These are phyloP conservation scores for Apocrypta bakeri DNA, from an alignment of 1,140 invertebrate species.

Conservation along the genomic window DNA sequence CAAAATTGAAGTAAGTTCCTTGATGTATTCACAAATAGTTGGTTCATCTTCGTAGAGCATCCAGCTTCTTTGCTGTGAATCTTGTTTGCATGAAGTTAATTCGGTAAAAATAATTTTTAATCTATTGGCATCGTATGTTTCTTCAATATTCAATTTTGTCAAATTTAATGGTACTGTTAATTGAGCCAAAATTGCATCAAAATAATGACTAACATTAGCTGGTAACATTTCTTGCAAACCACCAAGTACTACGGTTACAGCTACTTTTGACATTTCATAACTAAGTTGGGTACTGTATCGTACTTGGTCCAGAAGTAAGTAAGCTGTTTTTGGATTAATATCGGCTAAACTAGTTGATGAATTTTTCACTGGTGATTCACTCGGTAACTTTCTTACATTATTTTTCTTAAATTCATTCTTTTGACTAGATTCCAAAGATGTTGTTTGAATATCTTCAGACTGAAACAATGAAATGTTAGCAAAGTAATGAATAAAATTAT, in stretches of 20 bases:
- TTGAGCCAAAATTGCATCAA: constrained; percentile 75
- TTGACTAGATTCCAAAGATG: constrained; percentile 37
- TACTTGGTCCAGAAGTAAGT: constrained; percentile 85
- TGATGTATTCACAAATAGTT: constrained; percentile 87
- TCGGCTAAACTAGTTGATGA: constrained; percentile 65
- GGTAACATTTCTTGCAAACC: constrained; percentile 79
- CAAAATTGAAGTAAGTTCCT: constrained; percentile 89
- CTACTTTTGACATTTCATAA: constrained; percentile 89
- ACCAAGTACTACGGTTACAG: constrained; percentile 85
- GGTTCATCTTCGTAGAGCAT: constrained; percentile 93
- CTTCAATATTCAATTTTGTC: constrained; percentile 77
- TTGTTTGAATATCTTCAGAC: constrained; percentile 21
- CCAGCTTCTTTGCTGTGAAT: constrained; percentile 95
- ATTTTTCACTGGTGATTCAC: constrained; percentile 63
- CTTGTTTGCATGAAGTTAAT: constrained; percentile 90
- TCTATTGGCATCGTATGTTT: constrained; percentile 85
- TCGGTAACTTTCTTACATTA: constrained; percentile 52
- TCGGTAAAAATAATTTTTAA: constrained; percentile 87
- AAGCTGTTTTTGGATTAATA: constrained; percentile 78
- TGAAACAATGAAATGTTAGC: constrained; percentile 7
- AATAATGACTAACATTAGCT: constrained; percentile 76
- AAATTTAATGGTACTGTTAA: constrained; percentile 77
- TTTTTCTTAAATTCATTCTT: constrained; percentile 58
- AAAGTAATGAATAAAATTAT: not conserved
- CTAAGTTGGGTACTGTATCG: constrained; percentile 88